Percentiles rank a stretch among this genome's conserved stretches.
These are phyloP conservation scores for Gisinianus flammeolus DNA, from an alignment of 2,888 invertebrate genomes.

Conservation along the genomic window DNA sequence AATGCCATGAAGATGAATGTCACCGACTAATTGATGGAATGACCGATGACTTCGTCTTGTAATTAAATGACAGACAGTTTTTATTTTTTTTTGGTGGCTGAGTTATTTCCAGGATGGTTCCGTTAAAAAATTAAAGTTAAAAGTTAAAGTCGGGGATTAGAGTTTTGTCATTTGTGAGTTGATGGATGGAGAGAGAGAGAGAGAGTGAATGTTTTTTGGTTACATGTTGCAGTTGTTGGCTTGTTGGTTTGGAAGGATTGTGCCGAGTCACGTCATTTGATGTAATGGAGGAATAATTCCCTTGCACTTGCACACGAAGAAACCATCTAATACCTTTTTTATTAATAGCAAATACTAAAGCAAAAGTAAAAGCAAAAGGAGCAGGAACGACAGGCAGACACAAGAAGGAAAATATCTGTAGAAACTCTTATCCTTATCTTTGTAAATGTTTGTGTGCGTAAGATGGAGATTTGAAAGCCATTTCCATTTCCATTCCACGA, in stretches of 20 bases:
- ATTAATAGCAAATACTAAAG: neutral
- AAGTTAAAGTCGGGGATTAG: no score
- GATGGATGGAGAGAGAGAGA: no score
- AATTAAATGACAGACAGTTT: neutral
- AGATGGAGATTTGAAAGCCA: no score
- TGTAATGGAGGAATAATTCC: constrained; percentile 26
- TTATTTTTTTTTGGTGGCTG: neutral
- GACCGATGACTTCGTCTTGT: neutral
- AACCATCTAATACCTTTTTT: neutral
- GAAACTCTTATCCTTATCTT: neutral
- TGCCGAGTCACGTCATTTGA: constrained; percentile 46
- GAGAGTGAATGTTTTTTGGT: constrained; percentile 4
- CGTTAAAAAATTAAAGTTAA: no score
- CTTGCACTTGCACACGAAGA: neutral
- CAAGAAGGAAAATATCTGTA: neutral
- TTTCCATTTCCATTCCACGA: no score
- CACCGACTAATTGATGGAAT: neutral
- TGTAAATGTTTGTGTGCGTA: no score
- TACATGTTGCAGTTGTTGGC: neutral
- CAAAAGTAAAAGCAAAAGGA: neutral
- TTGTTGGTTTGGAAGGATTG: neutral
- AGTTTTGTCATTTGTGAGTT: no score
- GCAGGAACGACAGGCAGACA: neutral
- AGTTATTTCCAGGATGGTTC: neutral
- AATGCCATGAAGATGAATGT: neutral